These are phyloP conservation scores for Bombus difficillimus DNA, from an alignment of 1,140 invertebrate species.

Conservation along the genomic window DNA sequence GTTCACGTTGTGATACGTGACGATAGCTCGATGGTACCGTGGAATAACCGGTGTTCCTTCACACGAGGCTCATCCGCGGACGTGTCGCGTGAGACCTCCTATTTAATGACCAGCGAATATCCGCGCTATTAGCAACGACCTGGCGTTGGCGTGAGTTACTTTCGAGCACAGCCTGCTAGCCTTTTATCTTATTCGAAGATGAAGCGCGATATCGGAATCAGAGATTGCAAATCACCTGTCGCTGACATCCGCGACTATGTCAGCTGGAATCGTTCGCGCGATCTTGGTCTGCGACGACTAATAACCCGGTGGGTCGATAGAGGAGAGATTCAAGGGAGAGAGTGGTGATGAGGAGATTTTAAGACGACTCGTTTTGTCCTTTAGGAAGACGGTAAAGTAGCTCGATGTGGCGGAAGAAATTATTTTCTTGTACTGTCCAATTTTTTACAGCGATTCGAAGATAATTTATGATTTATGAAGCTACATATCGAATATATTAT, in stretches of 20 bases:
- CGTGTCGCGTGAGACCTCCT: not conserved
- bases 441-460: too few species aligned
- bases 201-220: constrained; percentile 22
- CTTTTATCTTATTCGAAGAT: constrained; percentile 23
- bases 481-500: too few species aligned
- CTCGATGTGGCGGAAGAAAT: too few species aligned
- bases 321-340: not conserved
- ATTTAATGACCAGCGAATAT: constrained; percentile 17
- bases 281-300: constrained; percentile 23
- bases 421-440: too few species aligned
- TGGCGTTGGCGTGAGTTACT: constrained; percentile 26
- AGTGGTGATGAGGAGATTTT: not conserved
- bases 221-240: constrained; percentile 63
- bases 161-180: not conserved
- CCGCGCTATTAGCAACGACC: not conserved
- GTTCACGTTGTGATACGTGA: constrained; percentile 35
- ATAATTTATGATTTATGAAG: too few species aligned
- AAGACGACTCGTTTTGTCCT: not conserved
- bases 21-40: not conserved
- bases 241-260: constrained; percentile 40
- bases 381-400: too few species aligned
- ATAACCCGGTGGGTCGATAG: constrained; percentile 49
- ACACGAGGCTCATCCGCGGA: constrained; percentile 41
- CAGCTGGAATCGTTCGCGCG: constrained; percentile 22
- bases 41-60: constrained; percentile 26